Evolutionary conservation across 2,888 invertebrate species (phyloP).

Genomic region (Suillia variegata): DNA sequence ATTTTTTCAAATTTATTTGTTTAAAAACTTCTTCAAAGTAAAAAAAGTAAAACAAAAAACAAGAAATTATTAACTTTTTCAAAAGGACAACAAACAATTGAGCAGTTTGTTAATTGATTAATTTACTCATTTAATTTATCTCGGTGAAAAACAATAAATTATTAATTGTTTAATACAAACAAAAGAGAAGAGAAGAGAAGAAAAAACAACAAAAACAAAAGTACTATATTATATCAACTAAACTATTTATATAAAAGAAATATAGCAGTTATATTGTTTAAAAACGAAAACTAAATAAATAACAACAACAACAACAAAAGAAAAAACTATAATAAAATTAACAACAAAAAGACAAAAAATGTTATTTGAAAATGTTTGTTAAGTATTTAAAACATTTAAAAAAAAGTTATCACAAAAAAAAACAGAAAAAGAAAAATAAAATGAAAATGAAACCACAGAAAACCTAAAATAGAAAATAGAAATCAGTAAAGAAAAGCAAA

Average conservation of each 20-base stretch:
- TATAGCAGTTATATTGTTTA: constrained; percentile 19
- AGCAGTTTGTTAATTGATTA: neutral
- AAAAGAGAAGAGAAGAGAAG: too few species aligned
- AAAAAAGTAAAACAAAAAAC: too few species aligned
- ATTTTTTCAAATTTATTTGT: constrained; percentile 12
- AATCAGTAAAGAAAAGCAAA: constrained; percentile 22
- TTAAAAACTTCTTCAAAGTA: constrained; percentile 8
- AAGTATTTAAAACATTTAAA: neutral
- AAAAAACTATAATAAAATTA: constrained; percentile 4
- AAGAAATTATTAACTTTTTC: too few species aligned
- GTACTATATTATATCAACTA: constrained; percentile 4
- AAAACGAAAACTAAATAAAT: constrained; percentile 6
- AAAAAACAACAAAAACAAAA: constrained; percentile 10
- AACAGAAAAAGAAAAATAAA: neutral
- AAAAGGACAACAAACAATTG: constrained; percentile 12
- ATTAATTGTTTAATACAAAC: too few species aligned
- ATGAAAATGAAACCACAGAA: constrained; percentile 20
- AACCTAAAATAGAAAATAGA: too few species aligned
- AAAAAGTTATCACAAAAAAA: constrained; percentile 8
- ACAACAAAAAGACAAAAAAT: neutral
- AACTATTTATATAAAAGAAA: neutral
- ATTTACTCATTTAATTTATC: neutral
- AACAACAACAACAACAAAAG: constrained; percentile 7
- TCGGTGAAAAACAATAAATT: constrained; percentile 1
- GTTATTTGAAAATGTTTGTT: constrained; percentile 3